Base-by-base conservation (phyloP, 2,113 vertebrate species). In the Monopterus albus region DNA sequence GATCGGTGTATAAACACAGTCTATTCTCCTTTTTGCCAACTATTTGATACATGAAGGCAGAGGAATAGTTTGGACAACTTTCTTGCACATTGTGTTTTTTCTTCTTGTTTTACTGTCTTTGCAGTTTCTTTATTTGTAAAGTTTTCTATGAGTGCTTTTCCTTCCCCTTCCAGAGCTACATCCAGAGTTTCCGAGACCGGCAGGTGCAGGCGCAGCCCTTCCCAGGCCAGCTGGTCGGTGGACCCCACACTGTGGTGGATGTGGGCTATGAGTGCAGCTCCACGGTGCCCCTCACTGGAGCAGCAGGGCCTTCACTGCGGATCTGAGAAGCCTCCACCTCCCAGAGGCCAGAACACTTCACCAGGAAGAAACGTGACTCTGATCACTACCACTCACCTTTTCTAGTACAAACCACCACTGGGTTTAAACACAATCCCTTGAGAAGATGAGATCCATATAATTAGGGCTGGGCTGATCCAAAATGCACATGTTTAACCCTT, bases 121-220 rank as follows among this genome's bases (percentile, higher is more conserved):
- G n/a, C n/a, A n/a, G n/a, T n/a, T n/a, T n/a, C n/a, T n/a, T n/a
- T n/a, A n/a, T n/a, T n/a, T n/a, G 2, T 31, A n/a, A n/a, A n/a
- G n/a, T n/a, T n/a, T n/a, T n/a, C n/a, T n/a, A n/a, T n/a, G n/a
- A n/a, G n/a, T n/a, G n/a, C 29, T 31, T 5, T 31, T 7, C 8
- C 29, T 31, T 31, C 8, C 29, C 5, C 29, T 5, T 31, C 4
- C 90, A 99, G 98, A 99, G 98, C 81, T 99, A 99, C 91, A 99
- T 99, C 90, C 98, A 99, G 95, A 99, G 94, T 91, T 98, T 99
- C 89, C 94, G 98, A 71, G 98, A 98, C 9, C 93, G 97, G 70
- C 97, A 99, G 92, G 95, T 95, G 5, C 87, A 91, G 72, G 84
- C 71, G 23, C 88, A 86, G 0, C 96, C 94, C 9, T 94, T 94